Percentiles rank a stretch among this genome's conserved stretches.
phyloP scores from a whole-genome alignment of 2,113 vertebrate species.

The Parotia lawesii region DNA sequence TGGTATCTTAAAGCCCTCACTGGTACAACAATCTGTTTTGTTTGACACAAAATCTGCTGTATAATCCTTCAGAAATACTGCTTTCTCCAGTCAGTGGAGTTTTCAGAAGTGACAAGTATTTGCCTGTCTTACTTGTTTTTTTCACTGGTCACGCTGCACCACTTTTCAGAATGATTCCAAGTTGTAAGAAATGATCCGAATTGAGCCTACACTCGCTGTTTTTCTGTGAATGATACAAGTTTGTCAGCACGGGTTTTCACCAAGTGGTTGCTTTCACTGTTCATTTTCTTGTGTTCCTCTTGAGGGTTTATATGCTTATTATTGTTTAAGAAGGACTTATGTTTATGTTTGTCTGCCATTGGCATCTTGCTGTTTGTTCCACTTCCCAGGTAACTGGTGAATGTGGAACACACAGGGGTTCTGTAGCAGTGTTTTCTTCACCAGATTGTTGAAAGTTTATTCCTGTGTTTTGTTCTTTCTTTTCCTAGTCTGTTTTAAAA shows the following conservation, averaged over 20 bases:
- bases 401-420: not conserved
- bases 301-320: not conserved
- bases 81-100: not conserved
- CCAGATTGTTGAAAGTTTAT: not conserved
- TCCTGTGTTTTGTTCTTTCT: not conserved
- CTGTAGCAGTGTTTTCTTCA: not conserved
- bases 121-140: not conserved
- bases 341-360: not conserved
- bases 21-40: not conserved
- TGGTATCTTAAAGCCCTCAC: not conserved
- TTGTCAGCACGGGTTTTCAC: not conserved
- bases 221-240: not conserved
- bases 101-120: not conserved
- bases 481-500: not conserved
- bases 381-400: not conserved
- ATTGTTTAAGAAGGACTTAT: not conserved
- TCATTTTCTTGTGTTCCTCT: not conserved
- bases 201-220: rapidly evolving
- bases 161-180: not conserved
- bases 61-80: not conserved
- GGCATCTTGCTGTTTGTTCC: not conserved
- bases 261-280: not conserved
- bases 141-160: not conserved
- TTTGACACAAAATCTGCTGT: not conserved
- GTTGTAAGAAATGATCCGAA: not conserved